These are phyloP conservation scores for Helogale parvula DNA, from an alignment of 2,113 vertebrate genomes.

Conservation along the genomic window DNA sequence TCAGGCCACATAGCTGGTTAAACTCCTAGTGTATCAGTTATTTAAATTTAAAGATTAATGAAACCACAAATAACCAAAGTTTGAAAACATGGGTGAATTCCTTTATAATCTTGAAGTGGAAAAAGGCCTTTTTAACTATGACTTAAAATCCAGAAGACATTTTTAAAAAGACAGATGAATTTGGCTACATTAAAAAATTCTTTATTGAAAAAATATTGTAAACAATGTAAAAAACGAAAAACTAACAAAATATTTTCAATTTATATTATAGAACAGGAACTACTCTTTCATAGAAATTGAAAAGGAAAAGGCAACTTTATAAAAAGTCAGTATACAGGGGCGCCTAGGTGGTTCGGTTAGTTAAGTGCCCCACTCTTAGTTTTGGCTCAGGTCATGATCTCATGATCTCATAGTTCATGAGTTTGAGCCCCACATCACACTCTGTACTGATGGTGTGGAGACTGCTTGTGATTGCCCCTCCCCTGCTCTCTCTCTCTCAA, in stretches of 20 bases:
- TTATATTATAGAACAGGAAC: background rate
- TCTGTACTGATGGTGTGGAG: too few species aligned
- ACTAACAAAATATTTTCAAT: background rate
- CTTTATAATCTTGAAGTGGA: background rate
- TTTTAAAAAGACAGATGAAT: background rate
- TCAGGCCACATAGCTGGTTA: background rate
- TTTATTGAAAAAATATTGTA: background rate
- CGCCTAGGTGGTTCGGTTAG: too few species aligned
- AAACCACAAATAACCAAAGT: background rate
- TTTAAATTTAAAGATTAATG: constrained; percentile 16
- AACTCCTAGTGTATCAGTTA: background rate
- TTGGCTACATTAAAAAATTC: background rate
- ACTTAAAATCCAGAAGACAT: background rate
- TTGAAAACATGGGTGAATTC: background rate
- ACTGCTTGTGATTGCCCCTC: too few species aligned
- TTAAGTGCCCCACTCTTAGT: too few species aligned
- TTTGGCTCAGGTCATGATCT: too few species aligned
- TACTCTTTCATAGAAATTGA: background rate
- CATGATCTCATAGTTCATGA: too few species aligned
- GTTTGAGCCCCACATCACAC: too few species aligned
- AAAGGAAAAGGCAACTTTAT: background rate
- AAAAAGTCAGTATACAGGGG: background rate
- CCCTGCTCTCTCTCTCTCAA: too few species aligned
- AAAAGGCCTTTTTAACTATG: background rate
- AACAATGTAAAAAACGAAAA: background rate